Conservation (phyloP, 2,888 invertebrate genomes). For the Ditula angustiorana region DNA sequence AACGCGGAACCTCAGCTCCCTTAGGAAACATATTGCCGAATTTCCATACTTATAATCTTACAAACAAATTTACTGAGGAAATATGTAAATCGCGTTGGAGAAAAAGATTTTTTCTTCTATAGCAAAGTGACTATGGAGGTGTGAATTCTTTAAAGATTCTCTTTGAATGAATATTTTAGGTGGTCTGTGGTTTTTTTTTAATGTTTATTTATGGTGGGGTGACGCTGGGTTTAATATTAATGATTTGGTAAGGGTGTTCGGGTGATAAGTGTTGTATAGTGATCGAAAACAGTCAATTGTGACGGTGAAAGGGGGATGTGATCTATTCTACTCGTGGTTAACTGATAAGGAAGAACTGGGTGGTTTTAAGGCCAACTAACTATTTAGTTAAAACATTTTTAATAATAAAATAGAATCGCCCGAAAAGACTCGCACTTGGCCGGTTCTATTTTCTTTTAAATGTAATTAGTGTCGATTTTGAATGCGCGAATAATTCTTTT, state of each 20-base stretch:
- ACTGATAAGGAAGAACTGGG: too few relatives aligned
- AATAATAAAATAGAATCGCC: too few relatives aligned
- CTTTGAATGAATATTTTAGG: constrained; percentile 72
- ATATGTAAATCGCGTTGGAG: constrained; percentile 72
- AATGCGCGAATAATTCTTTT: too few relatives aligned
- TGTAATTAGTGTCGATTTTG: too few relatives aligned
- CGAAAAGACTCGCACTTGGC: too few relatives aligned
- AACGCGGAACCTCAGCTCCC: constrained; percentile 43
- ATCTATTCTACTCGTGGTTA: too few relatives aligned
- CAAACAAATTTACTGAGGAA: constrained; percentile 68
- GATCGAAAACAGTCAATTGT: neutral
- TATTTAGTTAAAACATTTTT: too few relatives aligned
- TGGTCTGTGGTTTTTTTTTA: constrained; percentile 69
- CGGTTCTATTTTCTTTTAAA: too few relatives aligned
- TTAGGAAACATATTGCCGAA: constrained; percentile 57
- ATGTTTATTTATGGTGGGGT: constrained; percentile 73
- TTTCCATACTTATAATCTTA: constrained; percentile 74
- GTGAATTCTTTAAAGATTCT: constrained; percentile 60
- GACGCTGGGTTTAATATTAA: constrained; percentile 67
- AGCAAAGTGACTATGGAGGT: constrained; percentile 67
- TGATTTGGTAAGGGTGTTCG: constrained; percentile 50
- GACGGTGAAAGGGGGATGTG: neutral
- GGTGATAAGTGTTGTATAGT: constrained; percentile 16
- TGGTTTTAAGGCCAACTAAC: too few relatives aligned
- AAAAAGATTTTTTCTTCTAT: constrained; percentile 54